Evolutionary conservation across 2,888 invertebrate genomes (phyloP), one percentile per base, ranked within the genome.

Genomic region (Orchesella flavescens): DNA sequence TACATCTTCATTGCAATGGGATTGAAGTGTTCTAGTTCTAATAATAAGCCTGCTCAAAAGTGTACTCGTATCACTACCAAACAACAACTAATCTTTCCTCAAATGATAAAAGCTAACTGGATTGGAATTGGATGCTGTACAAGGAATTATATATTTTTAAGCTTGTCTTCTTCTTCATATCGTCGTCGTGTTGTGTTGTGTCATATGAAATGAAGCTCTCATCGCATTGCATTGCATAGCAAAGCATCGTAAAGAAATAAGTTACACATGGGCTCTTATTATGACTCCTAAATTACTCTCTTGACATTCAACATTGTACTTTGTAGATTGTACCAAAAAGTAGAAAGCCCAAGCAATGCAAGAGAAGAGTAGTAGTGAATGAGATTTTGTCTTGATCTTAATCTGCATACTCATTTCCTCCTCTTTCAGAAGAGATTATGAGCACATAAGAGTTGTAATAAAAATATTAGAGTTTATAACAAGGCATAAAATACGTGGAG

Each of bases 221-320:
- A n/a, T n/a, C n/a, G n/a, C n/a, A n/a, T n/a, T n/a, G n/a, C n/a
- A n/a, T n/a, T n/a, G n/a, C n/a, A n/a, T n/a, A n/a, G n/a, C n/a
- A n/a, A n/a, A n/a, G n/a, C n/a, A 34, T 23, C 21, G 21, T 15
- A 63, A 69, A 46, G 46, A 63, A 46, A 49, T 49, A 74, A 49
- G 49, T 63, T 46, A 24, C 49, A 24, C 46, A 49, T 46, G 49
- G 63, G 74, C 61, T 34, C 63, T 46, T 74, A 74, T 63, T 74
- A 74, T 63, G 19, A 61, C 63, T 73, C 73, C 63, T 74, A 74
- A 74, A 74, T 74, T 74, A 74, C 63, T 17, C 57, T 72, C 74
- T 74, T 63, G 24, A 74, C 63, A 63, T 34, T 34, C 34, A 34
- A 34, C 34, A 34, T 15, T 63, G 63, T 34, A 61, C 61, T 24